Percentiles rank a stretch among this genome's conserved stretches.
These are phyloP conservation scores for Raja brachyura DNA, from an alignment of 2,113 vertebrate genomes.

Conservation along the genomic window DNA sequence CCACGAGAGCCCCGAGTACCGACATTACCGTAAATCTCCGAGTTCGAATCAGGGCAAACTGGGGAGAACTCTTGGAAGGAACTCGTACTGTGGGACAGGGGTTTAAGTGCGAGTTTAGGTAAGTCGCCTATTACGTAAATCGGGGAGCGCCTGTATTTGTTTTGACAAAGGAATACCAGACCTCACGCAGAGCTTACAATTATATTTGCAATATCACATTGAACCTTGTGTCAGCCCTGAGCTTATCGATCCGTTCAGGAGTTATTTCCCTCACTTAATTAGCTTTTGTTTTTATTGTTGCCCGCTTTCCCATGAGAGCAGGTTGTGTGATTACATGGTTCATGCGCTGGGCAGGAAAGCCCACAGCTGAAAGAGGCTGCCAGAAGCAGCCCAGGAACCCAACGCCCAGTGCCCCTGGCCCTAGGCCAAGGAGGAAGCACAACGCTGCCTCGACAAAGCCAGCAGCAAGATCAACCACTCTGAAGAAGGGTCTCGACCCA, in stretches of 20 bases:
- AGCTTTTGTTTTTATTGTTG: background rate
- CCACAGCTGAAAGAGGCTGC: background rate
- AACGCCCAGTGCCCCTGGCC: background rate
- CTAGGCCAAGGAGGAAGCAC: no score
- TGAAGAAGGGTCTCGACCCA: no score
- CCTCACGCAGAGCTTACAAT: background rate
- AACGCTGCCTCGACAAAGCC: no score
- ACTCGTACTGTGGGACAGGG: no score
- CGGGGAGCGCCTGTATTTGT: background rate
- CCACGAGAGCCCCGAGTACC: no score
- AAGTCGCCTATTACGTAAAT: no score
- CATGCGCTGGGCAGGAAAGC: background rate
- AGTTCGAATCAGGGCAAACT: no score
- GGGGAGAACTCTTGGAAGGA: no score
- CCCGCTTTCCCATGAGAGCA: slow-evolving; percentile 3
- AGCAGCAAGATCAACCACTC: no score
- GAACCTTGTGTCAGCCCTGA: background rate
- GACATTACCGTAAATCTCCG: no score
- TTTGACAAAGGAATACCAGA: background rate
- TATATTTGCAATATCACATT: background rate
- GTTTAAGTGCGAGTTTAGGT: no score
- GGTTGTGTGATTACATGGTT: background rate
- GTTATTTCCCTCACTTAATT: slow-evolving; percentile 18
- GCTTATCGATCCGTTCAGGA: background rate
- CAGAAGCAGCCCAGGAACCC: background rate